phyloP scores from a whole-genome alignment of 2,113 vertebrate genomes.

The Macrotus californicus region DNA sequence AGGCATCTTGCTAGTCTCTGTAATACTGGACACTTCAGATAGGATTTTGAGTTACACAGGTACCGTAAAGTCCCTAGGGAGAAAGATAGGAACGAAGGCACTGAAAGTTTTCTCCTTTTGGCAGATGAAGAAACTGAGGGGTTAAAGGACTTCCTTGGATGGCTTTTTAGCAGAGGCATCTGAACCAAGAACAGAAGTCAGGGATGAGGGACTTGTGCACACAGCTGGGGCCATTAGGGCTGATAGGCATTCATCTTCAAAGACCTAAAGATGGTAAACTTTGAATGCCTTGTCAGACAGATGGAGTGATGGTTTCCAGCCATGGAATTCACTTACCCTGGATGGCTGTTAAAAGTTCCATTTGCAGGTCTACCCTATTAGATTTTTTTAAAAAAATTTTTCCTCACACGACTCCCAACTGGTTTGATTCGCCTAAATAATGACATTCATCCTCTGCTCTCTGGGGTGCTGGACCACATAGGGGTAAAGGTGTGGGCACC shows the following conservation, averaged over 20 bases:
- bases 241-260: neutral
- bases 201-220: neutral
- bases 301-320: neutral
- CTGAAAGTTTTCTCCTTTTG: neutral
- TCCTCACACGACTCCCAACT: neutral
- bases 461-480: neutral
- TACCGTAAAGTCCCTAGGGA: neutral
- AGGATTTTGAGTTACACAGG: neutral
- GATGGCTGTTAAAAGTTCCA: neutral
- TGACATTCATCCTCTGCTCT: neutral
- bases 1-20: neutral
- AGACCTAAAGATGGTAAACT: neutral
- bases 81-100: neutral
- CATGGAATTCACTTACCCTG: neutral
- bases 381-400: too few species aligned
- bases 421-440: neutral
- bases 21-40: neutral
- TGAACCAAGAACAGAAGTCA: neutral
- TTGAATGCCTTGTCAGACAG: constrained; percentile 4
- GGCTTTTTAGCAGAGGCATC: neutral
- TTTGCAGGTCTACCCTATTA: neutral
- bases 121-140: constrained; percentile 24
- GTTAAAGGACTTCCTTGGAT: constrained; percentile 26
- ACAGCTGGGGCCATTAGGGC: neutral
- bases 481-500: neutral